A percentile compares a stretch with the other conserved stretches of the same genome.
phyloP scores from a whole-genome alignment of 2,797 vertebrate species.

The Gorsachius magnificus region DNA sequence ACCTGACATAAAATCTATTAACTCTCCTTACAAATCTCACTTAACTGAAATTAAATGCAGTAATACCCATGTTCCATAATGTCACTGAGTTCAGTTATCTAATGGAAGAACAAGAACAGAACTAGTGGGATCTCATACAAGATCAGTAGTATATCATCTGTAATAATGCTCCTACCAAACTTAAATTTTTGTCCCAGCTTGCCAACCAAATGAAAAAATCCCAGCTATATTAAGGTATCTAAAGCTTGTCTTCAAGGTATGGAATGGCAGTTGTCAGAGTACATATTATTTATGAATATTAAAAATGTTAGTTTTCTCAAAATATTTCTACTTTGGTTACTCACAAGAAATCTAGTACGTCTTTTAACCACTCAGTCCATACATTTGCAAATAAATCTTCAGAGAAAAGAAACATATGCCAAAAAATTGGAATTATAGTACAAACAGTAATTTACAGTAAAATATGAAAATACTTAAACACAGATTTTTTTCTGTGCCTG shows the following conservation, averaged over 20 bases:
- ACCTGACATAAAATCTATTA: neutral
- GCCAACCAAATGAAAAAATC: neutral
- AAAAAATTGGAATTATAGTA: neutral
- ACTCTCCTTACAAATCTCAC: neutral
- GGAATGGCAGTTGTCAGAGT: neutral
- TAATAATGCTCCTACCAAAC: neutral
- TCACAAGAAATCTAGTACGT: neutral
- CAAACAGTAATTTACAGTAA: neutral
- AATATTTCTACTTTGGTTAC: neutral
- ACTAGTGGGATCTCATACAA: neutral
- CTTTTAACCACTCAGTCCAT: neutral
- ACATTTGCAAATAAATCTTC: neutral
- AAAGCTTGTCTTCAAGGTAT: neutral
- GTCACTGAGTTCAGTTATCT: neutral
- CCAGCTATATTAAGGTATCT: neutral
- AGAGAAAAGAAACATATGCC: neutral
- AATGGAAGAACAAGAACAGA: neutral
- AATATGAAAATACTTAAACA: conserved; percentile 5
- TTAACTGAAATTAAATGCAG: neutral
- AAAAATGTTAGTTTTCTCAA: neutral
- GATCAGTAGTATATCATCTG: neutral
- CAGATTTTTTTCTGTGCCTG: conserved; percentile 9
- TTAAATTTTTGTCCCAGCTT: neutral
- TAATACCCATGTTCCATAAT: neutral
- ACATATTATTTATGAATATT: neutral